These are phyloP conservation scores for Oxytorus armatus DNA, from an alignment of 2,888 invertebrate species.

Conservation along the genomic window DNA sequence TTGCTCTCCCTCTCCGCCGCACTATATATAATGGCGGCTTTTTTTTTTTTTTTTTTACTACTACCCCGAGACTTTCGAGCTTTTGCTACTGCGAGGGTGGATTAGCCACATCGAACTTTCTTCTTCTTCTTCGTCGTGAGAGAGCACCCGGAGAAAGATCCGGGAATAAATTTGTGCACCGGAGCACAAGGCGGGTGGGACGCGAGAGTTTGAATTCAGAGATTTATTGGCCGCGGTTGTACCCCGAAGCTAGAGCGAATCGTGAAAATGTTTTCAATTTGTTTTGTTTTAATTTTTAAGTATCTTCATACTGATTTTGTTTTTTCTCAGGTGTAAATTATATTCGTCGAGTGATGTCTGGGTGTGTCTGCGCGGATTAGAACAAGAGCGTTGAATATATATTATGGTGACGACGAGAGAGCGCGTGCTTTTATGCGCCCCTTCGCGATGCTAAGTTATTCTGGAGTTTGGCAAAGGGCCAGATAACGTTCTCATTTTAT, in stretches of 20 bases:
- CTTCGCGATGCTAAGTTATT: conserved; percentile 72
- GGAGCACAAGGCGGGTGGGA: background rate
- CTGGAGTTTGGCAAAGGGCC: conserved; percentile 74
- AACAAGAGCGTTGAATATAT: conserved; percentile 21
- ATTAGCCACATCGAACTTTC: conserved; percentile 58
- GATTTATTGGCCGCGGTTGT: conserved; percentile 32
- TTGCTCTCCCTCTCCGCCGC: conserved; percentile 7
- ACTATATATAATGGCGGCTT: conserved; percentile 8
- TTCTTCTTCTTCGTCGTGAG: conserved; percentile 12
- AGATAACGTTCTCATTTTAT: conserved; percentile 66
- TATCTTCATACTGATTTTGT: background rate
- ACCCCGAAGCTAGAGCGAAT: background rate
- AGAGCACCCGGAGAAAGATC: conserved; percentile 7
- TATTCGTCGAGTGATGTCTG: conserved; percentile 1
- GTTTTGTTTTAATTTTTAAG: background rate
- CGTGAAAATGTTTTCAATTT: background rate
- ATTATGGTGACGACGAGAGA: conserved; percentile 21
- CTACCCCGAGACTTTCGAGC: conserved; percentile 19
- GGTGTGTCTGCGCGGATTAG: conserved; percentile 14
- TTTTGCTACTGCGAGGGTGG: conserved; percentile 27
- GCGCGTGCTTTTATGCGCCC: conserved; percentile 60
- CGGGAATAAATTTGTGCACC: conserved; percentile 42
- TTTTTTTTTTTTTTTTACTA: conserved; percentile 8
- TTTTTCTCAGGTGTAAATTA: conserved; percentile 28
- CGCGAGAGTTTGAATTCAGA: conserved; percentile 30